Base-by-base conservation (phyloP, 2,113 vertebrate genomes). In the Antennarius striatus region DNA sequence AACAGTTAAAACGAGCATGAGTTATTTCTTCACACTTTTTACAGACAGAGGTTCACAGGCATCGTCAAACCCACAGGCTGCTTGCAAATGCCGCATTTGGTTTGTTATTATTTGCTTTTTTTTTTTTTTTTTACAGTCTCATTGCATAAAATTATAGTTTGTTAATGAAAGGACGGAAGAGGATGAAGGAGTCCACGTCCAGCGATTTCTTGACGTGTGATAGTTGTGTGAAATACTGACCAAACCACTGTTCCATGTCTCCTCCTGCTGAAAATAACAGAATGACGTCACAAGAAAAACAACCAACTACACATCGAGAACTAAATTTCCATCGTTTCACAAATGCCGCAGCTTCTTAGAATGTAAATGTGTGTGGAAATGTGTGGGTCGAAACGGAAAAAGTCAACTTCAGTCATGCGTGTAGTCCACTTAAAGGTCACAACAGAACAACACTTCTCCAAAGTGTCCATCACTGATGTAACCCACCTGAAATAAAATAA, bases 1-100 rank as follows among this genome's bases (percentile, higher is more conserved):
- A 71, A 87, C 84, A 79, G 72, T 87, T 74, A 80, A 88, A 91
- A 88, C 76, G 76, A 63, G 81, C 83, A 60, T 61, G 29, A 52
- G 28, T 77, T 59, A 80, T 68, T 81, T 71, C 73, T 78, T 54
- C 45, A 42, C 63, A 53, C 56, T 17, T 13, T 22, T 55, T 22
- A 17, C 55, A 60, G 51, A 65, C 14, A 14, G 50, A 77, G 28
- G 43, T 66, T 76, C 77, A 68, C 73, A 67, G 79, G 77, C 77
- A n/a, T 63, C 30, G 66, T 53, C 63, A 71, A 72, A 79, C 70
- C 62, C 47, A 77, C 65, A 63, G 79, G 82, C 72, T 78, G 81
- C 70, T 80, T 10, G 49, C 68, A 79, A 81, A 85, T 70, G 74
- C 72, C 70, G 80, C 66, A 79, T 88, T 89, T 88, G 85, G 81